These are phyloP conservation scores for Anthophora plumipes DNA, from an alignment of 2,888 invertebrate species.

Conservation along the genomic window DNA sequence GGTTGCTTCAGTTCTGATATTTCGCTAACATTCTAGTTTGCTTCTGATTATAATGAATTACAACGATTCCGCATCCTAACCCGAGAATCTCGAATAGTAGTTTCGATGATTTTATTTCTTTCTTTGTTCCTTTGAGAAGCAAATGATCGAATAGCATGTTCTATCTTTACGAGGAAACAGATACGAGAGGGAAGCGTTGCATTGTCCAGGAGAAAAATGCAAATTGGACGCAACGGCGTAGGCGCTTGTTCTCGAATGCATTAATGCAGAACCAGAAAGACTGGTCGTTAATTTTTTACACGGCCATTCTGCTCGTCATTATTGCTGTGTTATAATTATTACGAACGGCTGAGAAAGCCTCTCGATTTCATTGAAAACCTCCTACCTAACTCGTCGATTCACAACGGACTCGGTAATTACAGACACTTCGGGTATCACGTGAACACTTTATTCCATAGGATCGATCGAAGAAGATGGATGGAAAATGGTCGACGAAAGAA, in stretches of 20 bases:
- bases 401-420: slow-evolving; percentile 26
- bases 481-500: not conserved
- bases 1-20: too few relatives aligned
- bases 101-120: too few relatives aligned
- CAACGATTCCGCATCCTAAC: too few relatives aligned
- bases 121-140: too few relatives aligned
- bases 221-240: slow-evolving; percentile 54
- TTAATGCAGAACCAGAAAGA: slow-evolving; percentile 20
- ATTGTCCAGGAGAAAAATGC: slow-evolving; percentile 65
- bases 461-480: not conserved
- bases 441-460: not conserved
- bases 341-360: slow-evolving; percentile 27
- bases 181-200: slow-evolving; percentile 27
- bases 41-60: too few relatives aligned
- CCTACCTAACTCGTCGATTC: slow-evolving; percentile 16
- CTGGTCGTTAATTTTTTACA: slow-evolving; percentile 67
- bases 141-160: too few relatives aligned
- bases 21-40: too few relatives aligned
- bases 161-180: too few relatives aligned
- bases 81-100: too few relatives aligned
- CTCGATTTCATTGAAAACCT: slow-evolving; percentile 32
- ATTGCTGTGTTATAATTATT: slow-evolving; percentile 64
- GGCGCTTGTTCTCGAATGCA: slow-evolving; percentile 50
- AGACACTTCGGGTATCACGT: not conserved
- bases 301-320: slow-evolving; percentile 53